Evolutionary conservation across 2,888 invertebrate species (phyloP), one percentile per base, ranked within the genome.

Genomic region (Tholera decimalis): DNA sequence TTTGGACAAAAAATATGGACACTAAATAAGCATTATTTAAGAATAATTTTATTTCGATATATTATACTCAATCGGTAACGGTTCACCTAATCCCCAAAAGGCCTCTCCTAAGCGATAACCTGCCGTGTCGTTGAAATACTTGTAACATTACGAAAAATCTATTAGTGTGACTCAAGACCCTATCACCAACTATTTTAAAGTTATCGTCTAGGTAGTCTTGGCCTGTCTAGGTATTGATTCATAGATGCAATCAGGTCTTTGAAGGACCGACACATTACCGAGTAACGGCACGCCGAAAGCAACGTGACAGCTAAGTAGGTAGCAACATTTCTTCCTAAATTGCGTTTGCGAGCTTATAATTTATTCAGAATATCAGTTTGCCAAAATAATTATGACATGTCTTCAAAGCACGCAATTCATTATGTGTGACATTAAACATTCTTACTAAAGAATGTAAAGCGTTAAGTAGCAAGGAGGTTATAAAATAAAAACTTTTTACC

Each of bases 41-140:
- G 69, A 77, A 80, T 78, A 70, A 78, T 80, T 72, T 75, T 35
- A 63, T 78, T 80, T 73, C 46, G 71, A 80, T 76, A 72, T 65
- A 57, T 78, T 78, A 70, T 71, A 58, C 58, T 61, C 56, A 69
- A 75, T 83, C 79, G 73, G 77, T 82, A 84, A 86, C 81, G 77
- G 77, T 77, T 66, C 70, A 71, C 62, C 67, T 80, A 67, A 83
- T 77, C 78, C 85, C 85, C 79, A 66, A 73, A 81, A 85, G 86
- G 87, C 89, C 87, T 82, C 88, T 80, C 71, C 63, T 78, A 60
- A 67, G 67, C 76, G 79, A 85, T 84, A 84, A 84, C 82, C 80
- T 85, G 85, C 82, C 78, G 63, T 74, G 66, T 58, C 72, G 68
- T 61, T 69, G 53, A 68, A 85, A 87, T 85, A 85, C 83, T 77